phyloP scores from a whole-genome alignment of 2,797 vertebrate genomes.

The Sebastes kiyomatsui region DNA sequence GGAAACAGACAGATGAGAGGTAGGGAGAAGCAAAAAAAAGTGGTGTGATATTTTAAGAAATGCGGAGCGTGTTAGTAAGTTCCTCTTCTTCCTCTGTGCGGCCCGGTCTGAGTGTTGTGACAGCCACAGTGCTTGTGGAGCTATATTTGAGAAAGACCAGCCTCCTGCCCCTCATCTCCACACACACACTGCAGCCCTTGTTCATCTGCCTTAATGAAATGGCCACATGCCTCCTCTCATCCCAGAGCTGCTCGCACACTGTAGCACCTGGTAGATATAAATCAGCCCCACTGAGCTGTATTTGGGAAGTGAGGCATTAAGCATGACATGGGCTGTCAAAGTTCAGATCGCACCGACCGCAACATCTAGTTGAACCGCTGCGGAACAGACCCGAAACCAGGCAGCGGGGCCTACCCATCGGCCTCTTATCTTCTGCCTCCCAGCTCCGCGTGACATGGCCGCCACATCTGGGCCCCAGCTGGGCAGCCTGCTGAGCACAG shows the following conservation, averaged over 20 bases:
- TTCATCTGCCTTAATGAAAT: conserved; percentile 80
- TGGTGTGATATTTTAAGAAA: conserved; percentile 65
- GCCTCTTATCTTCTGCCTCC: conserved; percentile 76
- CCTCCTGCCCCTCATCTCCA: conserved; percentile 58
- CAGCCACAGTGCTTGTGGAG: conserved; percentile 56
- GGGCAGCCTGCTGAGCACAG: conserved; percentile 68
- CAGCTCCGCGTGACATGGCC: conserved; percentile 74
- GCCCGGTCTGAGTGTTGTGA: conserved; percentile 66
- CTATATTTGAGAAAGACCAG: conserved; percentile 77
- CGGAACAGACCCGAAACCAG: conserved; percentile 70
- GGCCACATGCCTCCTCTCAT: conserved; percentile 79
- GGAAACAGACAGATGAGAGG: conserved; percentile 28
- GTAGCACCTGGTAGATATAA: conserved; percentile 88
- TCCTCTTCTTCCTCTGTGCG: conserved; percentile 47
- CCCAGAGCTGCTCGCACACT: conserved; percentile 67
- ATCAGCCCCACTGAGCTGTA: conserved; percentile 83
- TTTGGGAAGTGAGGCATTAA: conserved; percentile 89
- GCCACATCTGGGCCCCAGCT: conserved; percentile 81
- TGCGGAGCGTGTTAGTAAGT: conserved; percentile 59
- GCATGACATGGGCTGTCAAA: conserved; percentile 85
- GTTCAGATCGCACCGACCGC: conserved; percentile 83
- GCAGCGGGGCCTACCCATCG: conserved; percentile 48
- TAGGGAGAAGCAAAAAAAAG: conserved; percentile 22
- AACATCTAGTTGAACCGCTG: conserved; percentile 82
- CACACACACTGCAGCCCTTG: conserved; percentile 74